These are phyloP conservation scores for Pollenia angustigena DNA, from an alignment of 2,888 invertebrate species.

Conservation along the genomic window DNA sequence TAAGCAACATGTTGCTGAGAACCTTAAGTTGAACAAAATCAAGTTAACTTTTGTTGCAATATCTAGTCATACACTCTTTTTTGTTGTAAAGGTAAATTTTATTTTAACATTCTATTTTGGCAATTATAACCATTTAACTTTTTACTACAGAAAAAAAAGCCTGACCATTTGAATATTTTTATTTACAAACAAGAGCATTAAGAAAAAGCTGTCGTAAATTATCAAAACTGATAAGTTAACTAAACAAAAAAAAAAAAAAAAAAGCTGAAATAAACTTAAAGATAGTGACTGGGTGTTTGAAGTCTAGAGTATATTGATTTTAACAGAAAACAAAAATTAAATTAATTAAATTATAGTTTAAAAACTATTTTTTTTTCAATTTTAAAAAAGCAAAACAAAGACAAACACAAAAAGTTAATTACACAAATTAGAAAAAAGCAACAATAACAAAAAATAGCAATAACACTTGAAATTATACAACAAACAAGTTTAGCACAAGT, in stretches of 20 bases:
- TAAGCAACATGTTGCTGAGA: not conserved
- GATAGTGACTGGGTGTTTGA: constrained; percentile 8
- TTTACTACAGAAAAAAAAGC: not conserved
- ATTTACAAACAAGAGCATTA: not conserved
- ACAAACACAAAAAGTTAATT: constrained; percentile 35
- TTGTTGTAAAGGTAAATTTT: not conserved
- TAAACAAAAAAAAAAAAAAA: not conserved
- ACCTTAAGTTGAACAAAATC: not conserved
- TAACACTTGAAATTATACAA: constrained; percentile 52
- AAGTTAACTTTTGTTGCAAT: too few relatives aligned
- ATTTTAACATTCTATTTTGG: constrained; percentile 12
- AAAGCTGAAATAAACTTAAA: not conserved
- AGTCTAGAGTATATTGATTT: constrained; percentile 16
- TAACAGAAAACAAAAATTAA: not conserved
- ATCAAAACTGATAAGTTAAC: constrained; percentile 31
- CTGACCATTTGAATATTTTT: constrained; percentile 7
- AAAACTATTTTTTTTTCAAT: not conserved
- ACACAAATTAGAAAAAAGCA: constrained; percentile 33
- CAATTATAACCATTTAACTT: not conserved
- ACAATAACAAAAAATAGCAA: not conserved
- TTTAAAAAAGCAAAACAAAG: constrained; percentile 1
- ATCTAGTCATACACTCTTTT: not conserved
- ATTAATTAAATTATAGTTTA: constrained; percentile 30
- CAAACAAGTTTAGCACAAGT: constrained; percentile 63
- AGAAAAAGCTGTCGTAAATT: constrained; percentile 9